Percentiles rank a stretch among this genome's conserved stretches.
These are phyloP conservation scores for Tyrophagus putrescentiae DNA, from an alignment of 1,140 invertebrate species.

Conservation along the genomic window DNA sequence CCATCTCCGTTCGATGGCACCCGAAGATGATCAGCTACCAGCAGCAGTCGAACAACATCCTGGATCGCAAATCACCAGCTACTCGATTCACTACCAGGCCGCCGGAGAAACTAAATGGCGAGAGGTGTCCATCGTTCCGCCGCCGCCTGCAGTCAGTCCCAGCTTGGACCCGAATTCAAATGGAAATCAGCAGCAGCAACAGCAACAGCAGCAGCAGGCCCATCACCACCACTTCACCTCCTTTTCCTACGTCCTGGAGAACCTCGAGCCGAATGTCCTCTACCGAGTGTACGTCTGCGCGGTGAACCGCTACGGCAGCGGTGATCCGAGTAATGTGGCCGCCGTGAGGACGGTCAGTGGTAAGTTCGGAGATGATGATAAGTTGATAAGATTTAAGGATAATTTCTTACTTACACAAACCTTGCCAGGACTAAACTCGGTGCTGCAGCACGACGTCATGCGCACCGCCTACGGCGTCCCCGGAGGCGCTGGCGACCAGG, in stretches of 20 bases:
- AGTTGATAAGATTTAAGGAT: too few relatives aligned
- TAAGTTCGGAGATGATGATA: background rate
- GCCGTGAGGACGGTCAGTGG: constrained; percentile 21
- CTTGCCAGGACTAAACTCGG: background rate
- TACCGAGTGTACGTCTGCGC: constrained; percentile 28
- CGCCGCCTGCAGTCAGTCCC: background rate
- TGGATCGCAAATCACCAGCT: constrained; percentile 6
- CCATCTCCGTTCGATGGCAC: constrained; percentile 27
- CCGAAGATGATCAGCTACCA: background rate
- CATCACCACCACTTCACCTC: background rate
- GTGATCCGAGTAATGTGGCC: constrained; percentile 27
- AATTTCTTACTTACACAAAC: background rate
- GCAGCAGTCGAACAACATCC: background rate
- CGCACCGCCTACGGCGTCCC: constrained; percentile 6
- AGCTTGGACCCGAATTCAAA: background rate
- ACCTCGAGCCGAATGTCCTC: background rate
- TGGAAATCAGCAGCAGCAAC: too few relatives aligned
- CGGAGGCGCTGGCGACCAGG: too few relatives aligned
- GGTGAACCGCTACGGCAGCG: constrained; percentile 26
- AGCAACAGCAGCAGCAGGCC: too few relatives aligned
- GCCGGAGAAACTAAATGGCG: constrained; percentile 16
- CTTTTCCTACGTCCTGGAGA: constrained; percentile 18
- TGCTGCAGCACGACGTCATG: constrained; percentile 15
- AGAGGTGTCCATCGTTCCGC: constrained; percentile 10
- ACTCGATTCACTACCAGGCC: constrained; percentile 15